Percentiles rank a stretch among this genome's conserved stretches.
These are phyloP conservation scores for Solenodon paradoxus DNA, from an alignment of 2,113 vertebrate species.

Conservation along the genomic window DNA sequence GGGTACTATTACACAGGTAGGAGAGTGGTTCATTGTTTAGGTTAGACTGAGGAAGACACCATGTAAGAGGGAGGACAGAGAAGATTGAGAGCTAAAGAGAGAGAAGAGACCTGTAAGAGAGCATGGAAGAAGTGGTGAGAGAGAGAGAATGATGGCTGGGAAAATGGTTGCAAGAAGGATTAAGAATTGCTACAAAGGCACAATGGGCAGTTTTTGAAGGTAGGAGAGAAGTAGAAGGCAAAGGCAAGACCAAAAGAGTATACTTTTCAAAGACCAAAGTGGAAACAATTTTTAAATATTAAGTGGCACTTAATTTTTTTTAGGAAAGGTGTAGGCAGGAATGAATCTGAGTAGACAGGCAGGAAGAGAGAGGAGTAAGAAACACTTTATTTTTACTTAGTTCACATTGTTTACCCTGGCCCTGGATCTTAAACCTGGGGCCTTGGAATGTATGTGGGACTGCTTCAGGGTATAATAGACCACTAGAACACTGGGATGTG, in stretches of 20 bases:
- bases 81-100: neutral
- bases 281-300: no score
- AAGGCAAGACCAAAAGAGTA: neutral
- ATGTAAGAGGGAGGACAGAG: neutral
- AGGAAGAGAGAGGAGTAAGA: no score
- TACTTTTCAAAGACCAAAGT: neutral
- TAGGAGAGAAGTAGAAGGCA: neutral
- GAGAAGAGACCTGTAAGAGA: neutral
- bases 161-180: neutral
- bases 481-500: no score
- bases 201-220: neutral
- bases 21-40: neutral
- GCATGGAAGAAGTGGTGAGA: neutral
- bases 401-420: no score
- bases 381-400: no score
- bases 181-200: neutral
- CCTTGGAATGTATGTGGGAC: no score
- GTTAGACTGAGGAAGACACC: neutral
- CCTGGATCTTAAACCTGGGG: no score
- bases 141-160: neutral
- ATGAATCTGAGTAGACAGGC: no score
- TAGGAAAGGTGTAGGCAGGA: no score
- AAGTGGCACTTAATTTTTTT: no score
- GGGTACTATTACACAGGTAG: neutral
- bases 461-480: no score